Evolutionary conservation across 2,113 vertebrate genomes (phyloP).

Genomic region (Phrynosoma blainvillii): DNA sequence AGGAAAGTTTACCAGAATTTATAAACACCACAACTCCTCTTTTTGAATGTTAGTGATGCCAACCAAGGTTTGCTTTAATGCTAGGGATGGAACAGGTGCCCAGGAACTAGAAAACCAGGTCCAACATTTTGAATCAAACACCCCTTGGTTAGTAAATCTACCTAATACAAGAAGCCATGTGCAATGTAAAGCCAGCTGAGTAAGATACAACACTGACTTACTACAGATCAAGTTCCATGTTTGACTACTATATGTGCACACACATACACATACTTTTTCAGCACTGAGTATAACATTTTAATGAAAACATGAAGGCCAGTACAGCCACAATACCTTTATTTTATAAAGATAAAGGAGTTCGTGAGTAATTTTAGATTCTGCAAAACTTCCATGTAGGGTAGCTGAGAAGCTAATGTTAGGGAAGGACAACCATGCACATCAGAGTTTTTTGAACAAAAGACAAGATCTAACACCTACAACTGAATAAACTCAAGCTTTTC

Average conservation of each 20-base stretch:
- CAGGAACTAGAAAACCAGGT: not conserved
- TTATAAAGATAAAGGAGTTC: too few relatives aligned
- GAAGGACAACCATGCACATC: not conserved
- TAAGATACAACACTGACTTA: not conserved
- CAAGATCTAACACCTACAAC: not conserved
- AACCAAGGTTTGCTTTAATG: not conserved
- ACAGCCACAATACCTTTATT: not conserved
- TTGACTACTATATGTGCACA: not conserved
- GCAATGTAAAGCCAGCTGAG: not conserved
- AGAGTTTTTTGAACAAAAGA: not conserved
- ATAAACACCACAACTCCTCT: too few relatives aligned
- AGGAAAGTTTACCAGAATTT: not conserved
- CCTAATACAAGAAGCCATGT: not conserved
- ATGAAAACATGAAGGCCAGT: not conserved
- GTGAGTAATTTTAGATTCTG: not conserved
- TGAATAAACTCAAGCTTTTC: not conserved
- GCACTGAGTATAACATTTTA: not conserved
- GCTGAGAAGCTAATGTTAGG: not conserved
- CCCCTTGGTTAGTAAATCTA: not conserved
- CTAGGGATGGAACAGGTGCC: not conserved
- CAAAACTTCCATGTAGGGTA: not conserved
- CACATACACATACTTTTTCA: not conserved
- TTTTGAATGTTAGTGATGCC: not conserved
- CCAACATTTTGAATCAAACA: not conserved
- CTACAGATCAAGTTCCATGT: not conserved